These are phyloP conservation scores for Leuciscus waleckii DNA, from an alignment of 2,797 vertebrate genomes.

Conservation along the genomic window DNA sequence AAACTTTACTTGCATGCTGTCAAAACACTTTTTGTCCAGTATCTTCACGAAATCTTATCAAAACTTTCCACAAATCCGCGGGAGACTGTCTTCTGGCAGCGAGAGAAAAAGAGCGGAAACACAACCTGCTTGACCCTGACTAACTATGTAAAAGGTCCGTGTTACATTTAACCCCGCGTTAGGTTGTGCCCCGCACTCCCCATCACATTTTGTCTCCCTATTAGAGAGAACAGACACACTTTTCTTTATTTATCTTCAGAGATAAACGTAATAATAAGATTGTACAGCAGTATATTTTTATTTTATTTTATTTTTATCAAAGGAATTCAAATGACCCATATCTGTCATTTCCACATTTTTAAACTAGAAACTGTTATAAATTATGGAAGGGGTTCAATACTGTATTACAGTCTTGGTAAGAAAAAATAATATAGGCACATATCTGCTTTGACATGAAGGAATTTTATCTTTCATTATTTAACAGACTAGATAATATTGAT, in stretches of 20 bases:
- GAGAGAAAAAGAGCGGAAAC: too few relatives aligned
- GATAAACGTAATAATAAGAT: conserved; percentile 4
- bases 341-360: conserved; percentile 36
- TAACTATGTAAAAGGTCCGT: too few relatives aligned
- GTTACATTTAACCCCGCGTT: too few relatives aligned
- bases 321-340: neutral
- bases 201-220: neutral
- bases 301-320: neutral
- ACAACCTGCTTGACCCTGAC: too few relatives aligned
- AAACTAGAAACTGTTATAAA: conserved; percentile 24
- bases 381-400: conserved; percentile 25
- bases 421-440: neutral
- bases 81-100: too few relatives aligned
- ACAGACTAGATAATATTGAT: neutral
- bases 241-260: neutral
- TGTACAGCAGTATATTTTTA: neutral
- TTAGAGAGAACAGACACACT: neutral
- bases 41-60: too few relatives aligned
- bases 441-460: neutral
- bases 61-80: too few relatives aligned
- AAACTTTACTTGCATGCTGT: too few relatives aligned
- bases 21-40: too few relatives aligned
- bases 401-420: neutral
- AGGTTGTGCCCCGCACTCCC: too few relatives aligned
- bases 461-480: neutral